Evolutionary conservation across 2,888 invertebrate species (phyloP).

Genomic region (Peribatodes rhomboidaria): DNA sequence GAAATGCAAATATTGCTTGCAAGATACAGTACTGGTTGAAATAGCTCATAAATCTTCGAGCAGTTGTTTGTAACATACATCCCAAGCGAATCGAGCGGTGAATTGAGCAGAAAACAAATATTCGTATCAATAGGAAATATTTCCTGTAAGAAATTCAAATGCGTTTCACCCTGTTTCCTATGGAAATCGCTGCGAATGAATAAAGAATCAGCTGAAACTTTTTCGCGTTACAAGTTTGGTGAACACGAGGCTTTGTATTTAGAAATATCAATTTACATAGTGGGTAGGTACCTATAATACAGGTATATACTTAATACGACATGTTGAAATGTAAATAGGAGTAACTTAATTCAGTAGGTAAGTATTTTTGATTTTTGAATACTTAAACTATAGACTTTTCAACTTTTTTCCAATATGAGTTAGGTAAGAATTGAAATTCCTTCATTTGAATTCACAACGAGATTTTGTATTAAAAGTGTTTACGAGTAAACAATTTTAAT

Average conservation of each 20-base stretch:
- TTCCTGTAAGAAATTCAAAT: conserved; percentile 73
- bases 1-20: conserved; percentile 10
- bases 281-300: too few relatives aligned
- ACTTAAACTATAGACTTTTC: too few relatives aligned
- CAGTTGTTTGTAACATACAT: conserved; percentile 61
- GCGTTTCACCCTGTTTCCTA: conserved; percentile 68
- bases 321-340: too few relatives aligned
- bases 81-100: conserved; percentile 60
- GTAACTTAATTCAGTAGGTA: too few relatives aligned
- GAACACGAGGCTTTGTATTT: conserved; percentile 53
- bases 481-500: too few relatives aligned
- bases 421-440: too few relatives aligned
- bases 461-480: too few relatives aligned
- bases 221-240: conserved; percentile 56
- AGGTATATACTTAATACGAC: too few relatives aligned
- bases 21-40: conserved; percentile 17
- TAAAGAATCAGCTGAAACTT: conserved; percentile 67
- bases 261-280: conserved; percentile 55
- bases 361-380: too few relatives aligned
- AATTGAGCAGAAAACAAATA: conserved; percentile 69
- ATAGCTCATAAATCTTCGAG: conserved; percentile 27
- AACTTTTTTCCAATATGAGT: too few relatives aligned
- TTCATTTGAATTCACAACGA: too few relatives aligned
- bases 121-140: conserved; percentile 70
- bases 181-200: conserved; percentile 75